These are phyloP conservation scores for Nomada ferruginata DNA, from an alignment of 2,888 invertebrate genomes.

Conservation along the genomic window DNA sequence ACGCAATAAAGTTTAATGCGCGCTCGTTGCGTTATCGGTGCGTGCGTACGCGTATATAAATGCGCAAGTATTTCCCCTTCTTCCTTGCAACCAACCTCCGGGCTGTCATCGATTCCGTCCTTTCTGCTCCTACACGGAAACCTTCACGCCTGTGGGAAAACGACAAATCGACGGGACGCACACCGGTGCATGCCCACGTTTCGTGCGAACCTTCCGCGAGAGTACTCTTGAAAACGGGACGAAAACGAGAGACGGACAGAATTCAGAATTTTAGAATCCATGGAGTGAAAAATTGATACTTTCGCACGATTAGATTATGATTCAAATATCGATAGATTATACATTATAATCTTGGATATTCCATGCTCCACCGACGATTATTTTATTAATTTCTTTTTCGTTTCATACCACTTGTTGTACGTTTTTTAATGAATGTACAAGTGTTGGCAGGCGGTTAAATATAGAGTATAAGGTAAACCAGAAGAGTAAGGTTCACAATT, in stretches of 20 bases:
- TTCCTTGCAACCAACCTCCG: not conserved
- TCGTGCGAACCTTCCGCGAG: not conserved
- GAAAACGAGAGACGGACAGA: not conserved
- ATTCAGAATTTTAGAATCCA: not conserved
- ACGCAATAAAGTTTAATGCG: conserved; percentile 51
- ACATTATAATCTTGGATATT: too few relatives aligned
- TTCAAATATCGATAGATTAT: too few relatives aligned
- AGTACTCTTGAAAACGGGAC: not conserved
- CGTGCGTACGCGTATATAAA: conserved; percentile 20
- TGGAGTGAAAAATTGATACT: too few relatives aligned
- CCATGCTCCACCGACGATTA: too few relatives aligned
- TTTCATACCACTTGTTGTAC: too few relatives aligned
- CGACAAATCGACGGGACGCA: conserved; percentile 40
- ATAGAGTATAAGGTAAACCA: too few relatives aligned
- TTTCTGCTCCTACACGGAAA: conserved; percentile 25
- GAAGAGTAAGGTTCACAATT: too few relatives aligned
- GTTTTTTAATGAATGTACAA: too few relatives aligned
- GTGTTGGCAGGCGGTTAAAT: too few relatives aligned
- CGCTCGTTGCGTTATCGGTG: conserved; percentile 29
- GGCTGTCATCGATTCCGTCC: conserved; percentile 35
- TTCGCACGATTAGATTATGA: too few relatives aligned
- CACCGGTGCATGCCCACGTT: conserved; percentile 4
- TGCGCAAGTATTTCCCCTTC: conserved; percentile 10
- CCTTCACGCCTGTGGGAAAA: conserved; percentile 42
- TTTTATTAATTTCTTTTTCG: too few relatives aligned